These are phyloP conservation scores for Chaenocephalus aceratus DNA, from an alignment of 2,113 vertebrate genomes.

Conservation along the genomic window DNA sequence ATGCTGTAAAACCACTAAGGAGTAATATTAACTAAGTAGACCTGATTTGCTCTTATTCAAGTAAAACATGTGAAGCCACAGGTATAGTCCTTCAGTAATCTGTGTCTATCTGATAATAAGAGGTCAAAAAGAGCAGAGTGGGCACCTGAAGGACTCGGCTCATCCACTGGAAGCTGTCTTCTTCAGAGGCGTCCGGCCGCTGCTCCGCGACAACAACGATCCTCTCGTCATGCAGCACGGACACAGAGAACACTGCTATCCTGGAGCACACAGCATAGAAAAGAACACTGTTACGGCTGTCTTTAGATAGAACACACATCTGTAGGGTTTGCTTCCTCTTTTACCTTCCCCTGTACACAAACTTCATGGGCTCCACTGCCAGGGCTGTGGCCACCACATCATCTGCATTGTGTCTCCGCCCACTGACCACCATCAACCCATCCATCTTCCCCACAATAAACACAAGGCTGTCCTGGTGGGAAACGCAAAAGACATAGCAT, in stretches of 20 bases:
- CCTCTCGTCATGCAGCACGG: conserved; percentile 93
- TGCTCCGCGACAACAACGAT: conserved; percentile 97
- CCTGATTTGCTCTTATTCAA: not conserved
- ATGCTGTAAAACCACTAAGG: not conserved
- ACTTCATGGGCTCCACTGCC: conserved; percentile 97
- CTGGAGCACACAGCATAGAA: conserved; percentile 75
- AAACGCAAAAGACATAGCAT: conserved; percentile 46
- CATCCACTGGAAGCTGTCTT: conserved; percentile 99
- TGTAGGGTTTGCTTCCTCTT: not conserved
- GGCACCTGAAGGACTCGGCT: conserved; percentile 95
- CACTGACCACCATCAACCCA: conserved; percentile 92
- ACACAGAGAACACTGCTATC: conserved; percentile 96
- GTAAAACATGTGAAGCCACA: not conserved
- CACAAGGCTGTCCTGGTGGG: conserved; percentile 88
- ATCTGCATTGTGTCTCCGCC: conserved; percentile 92
- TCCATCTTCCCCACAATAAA: conserved; percentile 95
- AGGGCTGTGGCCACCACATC: conserved; percentile 93
- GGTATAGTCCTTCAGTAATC: not conserved
- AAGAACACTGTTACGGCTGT: not conserved
- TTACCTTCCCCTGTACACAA: conserved; percentile 97
- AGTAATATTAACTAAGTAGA: not conserved
- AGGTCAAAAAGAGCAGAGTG: not conserved
- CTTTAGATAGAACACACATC: not conserved
- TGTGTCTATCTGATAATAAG: not conserved
- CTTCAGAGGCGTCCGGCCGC: conserved; percentile 94